Evolutionary conservation across 2,888 invertebrate species (phyloP), one percentile per base, ranked within the genome.

Genomic region (Reticulitermes lucifugus): DNA sequence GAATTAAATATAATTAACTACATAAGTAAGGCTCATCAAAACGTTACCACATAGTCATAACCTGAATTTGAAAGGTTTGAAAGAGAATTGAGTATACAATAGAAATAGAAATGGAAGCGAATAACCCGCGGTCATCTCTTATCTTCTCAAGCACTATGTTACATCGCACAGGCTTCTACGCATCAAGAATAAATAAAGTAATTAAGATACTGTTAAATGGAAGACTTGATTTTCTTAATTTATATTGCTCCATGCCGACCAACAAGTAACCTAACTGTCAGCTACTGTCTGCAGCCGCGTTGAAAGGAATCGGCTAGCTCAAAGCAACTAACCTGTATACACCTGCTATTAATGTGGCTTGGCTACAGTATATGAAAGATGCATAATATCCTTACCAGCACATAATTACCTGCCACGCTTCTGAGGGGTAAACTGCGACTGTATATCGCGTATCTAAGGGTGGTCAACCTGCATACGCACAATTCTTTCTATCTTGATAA

Each of bases 131-230:
- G 9, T 46, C 51, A 51, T 51, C 9, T 51, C 14, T 51, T 9
- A 12, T 51, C 9, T 60, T 60, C 0, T n/a, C 7, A 18, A 60
- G 60, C 14, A 22, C 60, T 60, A 18, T 6, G 22, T 75, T 75
- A 43, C 75, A 75, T 43, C 10, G 43, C 75, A 75, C 43, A 21
- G 43, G 43, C 51, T 4, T 35, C 35, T 35, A 35, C 35, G 35
- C 35, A 35, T 35, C 46, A 81, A n/a, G 81, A 81, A 81, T 70
- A 81, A 81, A 81, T 81, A n/a, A 81, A 65, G 81, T 70, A 81
- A 81, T 81, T 81, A 81, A 65, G 81, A 70, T 81, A 81, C 70
- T 81, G 81, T 65, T 81, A 70, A 81, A 81, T 70, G 65, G 55
- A 77, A 51, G 51, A 7, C 77, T 77, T 46, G 77, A 77, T 77